phyloP scores from a whole-genome alignment of 1,140 invertebrate genomes.

The Octopus bimaculoides region DNA sequence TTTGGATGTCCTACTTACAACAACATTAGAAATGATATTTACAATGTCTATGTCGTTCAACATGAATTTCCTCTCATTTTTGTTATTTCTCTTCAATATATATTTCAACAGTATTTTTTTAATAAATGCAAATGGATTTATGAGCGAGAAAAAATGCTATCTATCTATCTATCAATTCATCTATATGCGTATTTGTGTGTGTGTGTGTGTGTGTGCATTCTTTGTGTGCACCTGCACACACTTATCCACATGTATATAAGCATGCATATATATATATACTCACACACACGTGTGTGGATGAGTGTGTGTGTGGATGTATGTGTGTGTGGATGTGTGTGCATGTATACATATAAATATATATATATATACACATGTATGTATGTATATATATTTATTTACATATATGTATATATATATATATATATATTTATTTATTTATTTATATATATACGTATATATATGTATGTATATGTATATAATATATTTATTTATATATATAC shows the following conservation, averaged over 20 bases:
- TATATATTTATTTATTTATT: constrained; percentile 1
- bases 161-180: too few species aligned
- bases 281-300: not conserved
- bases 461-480: not conserved
- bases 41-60: too few species aligned
- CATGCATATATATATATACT: not conserved
- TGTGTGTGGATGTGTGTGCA: not conserved
- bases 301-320: not conserved
- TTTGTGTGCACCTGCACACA: not conserved
- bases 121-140: too few species aligned
- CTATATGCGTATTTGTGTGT: not conserved
- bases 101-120: too few species aligned
- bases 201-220: not conserved
- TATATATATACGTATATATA: constrained; percentile 6
- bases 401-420: constrained; percentile 6
- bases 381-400: constrained; percentile 8
- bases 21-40: too few species aligned
- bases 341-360: not conserved
- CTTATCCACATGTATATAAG: not conserved
- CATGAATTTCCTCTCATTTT: too few species aligned
- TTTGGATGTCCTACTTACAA: too few species aligned
- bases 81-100: too few species aligned
- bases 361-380: constrained; percentile 3
- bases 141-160: too few species aligned
- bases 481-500: too few species aligned